phyloP scores from a whole-genome alignment of 1,140 invertebrate genomes.

The Drosophila fuyamai region DNA sequence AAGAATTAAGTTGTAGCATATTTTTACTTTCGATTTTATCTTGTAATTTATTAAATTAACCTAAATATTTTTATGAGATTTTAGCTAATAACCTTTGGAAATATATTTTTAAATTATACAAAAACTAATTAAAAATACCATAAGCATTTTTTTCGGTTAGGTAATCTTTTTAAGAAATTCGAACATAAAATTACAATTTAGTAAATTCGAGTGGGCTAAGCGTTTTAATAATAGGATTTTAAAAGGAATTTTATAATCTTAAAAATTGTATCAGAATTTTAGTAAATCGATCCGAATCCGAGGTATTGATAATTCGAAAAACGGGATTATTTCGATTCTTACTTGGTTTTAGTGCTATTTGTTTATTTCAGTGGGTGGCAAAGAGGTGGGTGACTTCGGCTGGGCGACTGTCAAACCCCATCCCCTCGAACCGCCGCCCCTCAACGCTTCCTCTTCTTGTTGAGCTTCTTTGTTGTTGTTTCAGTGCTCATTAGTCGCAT shows the following conservation, averaged over 20 bases:
- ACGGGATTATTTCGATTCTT: slow-evolving; percentile 8
- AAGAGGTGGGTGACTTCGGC: slow-evolving; percentile 1
- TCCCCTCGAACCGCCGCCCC: not conserved
- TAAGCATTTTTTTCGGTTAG: too few relatives aligned
- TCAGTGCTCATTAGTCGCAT: slow-evolving; percentile 70
- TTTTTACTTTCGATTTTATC: too few relatives aligned
- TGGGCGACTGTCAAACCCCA: slow-evolving; percentile 36
- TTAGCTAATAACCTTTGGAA: too few relatives aligned
- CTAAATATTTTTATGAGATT: too few relatives aligned
- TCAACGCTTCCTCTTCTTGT: slow-evolving; percentile 9
- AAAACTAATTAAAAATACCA: not conserved
- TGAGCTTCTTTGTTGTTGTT: slow-evolving; percentile 52
- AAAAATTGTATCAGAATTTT: not conserved
- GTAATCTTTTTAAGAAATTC: too few relatives aligned
- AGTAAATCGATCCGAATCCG: not conserved
- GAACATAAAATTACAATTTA: too few relatives aligned
- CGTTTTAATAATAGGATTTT: too few relatives aligned
- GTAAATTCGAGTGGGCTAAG: too few relatives aligned
- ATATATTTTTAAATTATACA: too few relatives aligned
- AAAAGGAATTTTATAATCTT: too few relatives aligned
- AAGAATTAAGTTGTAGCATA: too few relatives aligned
- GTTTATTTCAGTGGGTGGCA: slow-evolving; percentile 44
- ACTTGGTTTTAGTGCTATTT: slow-evolving; percentile 54
- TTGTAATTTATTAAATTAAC: too few relatives aligned
- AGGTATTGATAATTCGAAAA: not conserved